These are phyloP conservation scores for Antheraea yamamai DNA, from an alignment of 2,888 invertebrate genomes.

Conservation along the genomic window DNA sequence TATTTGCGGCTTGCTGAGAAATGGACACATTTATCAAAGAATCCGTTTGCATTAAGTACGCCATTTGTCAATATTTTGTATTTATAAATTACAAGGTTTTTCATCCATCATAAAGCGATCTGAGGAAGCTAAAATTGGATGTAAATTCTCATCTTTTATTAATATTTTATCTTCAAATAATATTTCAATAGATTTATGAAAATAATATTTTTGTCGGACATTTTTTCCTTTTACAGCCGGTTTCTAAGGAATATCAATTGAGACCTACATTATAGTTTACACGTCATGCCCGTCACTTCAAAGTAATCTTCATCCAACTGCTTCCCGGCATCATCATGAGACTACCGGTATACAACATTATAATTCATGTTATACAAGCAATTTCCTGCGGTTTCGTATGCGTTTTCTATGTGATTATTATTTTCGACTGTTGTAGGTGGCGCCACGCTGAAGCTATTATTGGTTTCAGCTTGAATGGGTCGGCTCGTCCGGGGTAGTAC, in stretches of 20 bases:
- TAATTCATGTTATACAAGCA: too few relatives aligned
- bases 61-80: slow-evolving; percentile 44
- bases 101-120: slow-evolving; percentile 19
- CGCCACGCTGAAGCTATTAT: too few relatives aligned
- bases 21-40: slow-evolving; percentile 21
- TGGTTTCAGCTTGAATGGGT: too few relatives aligned
- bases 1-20: background rate
- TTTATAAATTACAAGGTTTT: slow-evolving; percentile 35
- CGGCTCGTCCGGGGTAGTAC: too few relatives aligned
- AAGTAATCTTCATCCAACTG: too few relatives aligned
- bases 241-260: too few relatives aligned
- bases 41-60: slow-evolving; percentile 38
- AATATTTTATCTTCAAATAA: background rate
- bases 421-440: too few relatives aligned
- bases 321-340: background rate
- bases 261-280: too few relatives aligned
- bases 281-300: too few relatives aligned
- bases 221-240: too few relatives aligned
- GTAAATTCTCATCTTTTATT: background rate
- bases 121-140: background rate
- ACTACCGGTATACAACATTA: background rate
- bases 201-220: background rate
- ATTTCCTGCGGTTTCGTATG: too few relatives aligned
- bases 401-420: too few relatives aligned
- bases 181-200: background rate